Conservation (phyloP, 2,113 vertebrate genomes). For the Casuarius casuarius region DNA sequence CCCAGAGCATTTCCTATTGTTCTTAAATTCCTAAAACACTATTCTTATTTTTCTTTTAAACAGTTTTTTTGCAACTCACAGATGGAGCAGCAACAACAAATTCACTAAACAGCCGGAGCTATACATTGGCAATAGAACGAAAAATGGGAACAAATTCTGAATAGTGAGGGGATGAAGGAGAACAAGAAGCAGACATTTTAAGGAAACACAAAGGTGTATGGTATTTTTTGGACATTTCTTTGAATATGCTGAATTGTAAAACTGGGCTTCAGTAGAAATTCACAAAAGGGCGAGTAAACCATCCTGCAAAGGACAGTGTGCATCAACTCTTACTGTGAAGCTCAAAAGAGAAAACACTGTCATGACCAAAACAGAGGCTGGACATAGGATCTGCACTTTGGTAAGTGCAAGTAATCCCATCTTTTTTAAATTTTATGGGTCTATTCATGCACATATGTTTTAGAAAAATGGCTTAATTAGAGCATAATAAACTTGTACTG, state of each 20-base stretch:
- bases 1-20: background rate
- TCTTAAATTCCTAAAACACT: background rate
- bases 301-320: background rate
- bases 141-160: background rate
- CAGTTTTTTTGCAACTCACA: background rate
- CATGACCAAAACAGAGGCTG: background rate
- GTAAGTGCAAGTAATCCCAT: background rate
- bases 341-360: background rate
- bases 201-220: background rate
- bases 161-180: background rate
- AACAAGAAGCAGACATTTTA: background rate
- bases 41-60: background rate
- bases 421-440: background rate
- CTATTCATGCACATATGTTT: background rate
- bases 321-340: background rate
- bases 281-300: background rate
- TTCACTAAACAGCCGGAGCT: background rate
- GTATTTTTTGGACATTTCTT: background rate
- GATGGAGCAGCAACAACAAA: background rate
- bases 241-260: background rate
- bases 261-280: background rate
- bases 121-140: background rate
- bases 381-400: background rate
- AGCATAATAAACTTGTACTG: background rate
- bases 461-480: background rate